Conservation (phyloP, 2,797 vertebrate genomes). For the Pipistrellus nathusii region DNA sequence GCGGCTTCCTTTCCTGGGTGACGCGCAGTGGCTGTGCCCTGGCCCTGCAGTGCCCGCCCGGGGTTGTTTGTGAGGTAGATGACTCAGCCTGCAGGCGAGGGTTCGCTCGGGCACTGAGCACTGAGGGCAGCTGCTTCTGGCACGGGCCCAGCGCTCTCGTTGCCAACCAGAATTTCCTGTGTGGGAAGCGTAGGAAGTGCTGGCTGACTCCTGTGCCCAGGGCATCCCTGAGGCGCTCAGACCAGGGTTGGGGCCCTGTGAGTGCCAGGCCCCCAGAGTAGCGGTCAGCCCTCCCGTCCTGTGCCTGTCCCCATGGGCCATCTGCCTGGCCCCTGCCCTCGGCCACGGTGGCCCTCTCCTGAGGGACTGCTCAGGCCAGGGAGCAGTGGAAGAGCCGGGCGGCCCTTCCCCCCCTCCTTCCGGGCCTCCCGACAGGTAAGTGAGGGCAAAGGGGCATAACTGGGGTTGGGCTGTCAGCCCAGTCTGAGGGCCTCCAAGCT, state of each 20-base stretch:
- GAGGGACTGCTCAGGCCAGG: conserved; percentile 8
- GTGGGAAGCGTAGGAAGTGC: not conserved
- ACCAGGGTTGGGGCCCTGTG: too few species aligned
- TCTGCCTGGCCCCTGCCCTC: conserved; percentile 45
- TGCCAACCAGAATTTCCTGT: not conserved
- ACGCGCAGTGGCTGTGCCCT: not conserved
- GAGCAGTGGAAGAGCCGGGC: conserved; percentile 44
- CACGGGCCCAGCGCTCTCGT: not conserved
- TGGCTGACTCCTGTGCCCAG: not conserved
- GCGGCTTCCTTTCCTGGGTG: not conserved
- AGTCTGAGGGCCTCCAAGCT: conserved; percentile 55
- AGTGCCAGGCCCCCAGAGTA: not conserved
- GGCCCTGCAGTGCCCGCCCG: not conserved
- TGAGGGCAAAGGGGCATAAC: conserved; percentile 64
- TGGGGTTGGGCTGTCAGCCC: conserved; percentile 49
- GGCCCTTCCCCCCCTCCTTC: conserved; percentile 58
- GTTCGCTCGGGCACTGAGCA: not conserved
- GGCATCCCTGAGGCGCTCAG: not conserved
- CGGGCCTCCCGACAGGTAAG: conserved; percentile 76
- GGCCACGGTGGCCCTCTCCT: conserved; percentile 6
- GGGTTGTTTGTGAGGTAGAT: not conserved
- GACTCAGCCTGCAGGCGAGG: not conserved
- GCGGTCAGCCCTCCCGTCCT: not conserved
- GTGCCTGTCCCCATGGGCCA: not conserved
- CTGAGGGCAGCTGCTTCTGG: not conserved